Conservation (phyloP, 2,797 vertebrate species). For the Merluccius polli region DNA sequence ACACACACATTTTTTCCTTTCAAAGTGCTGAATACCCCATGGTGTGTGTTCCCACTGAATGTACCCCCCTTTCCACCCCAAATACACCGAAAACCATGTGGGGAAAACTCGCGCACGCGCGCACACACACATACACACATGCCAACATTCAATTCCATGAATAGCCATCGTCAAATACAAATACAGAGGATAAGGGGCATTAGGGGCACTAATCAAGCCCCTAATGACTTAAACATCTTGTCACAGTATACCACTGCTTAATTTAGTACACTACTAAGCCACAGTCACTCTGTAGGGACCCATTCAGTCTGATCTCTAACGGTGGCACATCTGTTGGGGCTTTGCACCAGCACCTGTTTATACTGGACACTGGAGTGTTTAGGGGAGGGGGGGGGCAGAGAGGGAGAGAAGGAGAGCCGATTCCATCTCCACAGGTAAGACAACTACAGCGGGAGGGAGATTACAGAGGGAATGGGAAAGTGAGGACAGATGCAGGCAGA, state of each 20-base stretch:
- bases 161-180: not conserved
- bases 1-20: not conserved
- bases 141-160: not conserved
- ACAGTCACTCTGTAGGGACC: slow-evolving; percentile 28
- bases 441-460: not conserved
- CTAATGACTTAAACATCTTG: slow-evolving; percentile 19
- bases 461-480: slow-evolving; percentile 20
- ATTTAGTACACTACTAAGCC: slow-evolving; percentile 17
- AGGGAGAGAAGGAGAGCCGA: not conserved
- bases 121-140: too few relatives aligned
- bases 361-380: slow-evolving; percentile 41
- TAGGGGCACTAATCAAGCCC: slow-evolving; percentile 15
- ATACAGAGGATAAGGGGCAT: not conserved
- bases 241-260: not conserved
- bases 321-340: slow-evolving; percentile 26
- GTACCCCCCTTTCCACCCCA: too few relatives aligned
- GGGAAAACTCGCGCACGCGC: not conserved
- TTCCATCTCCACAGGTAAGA: not conserved
- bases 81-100: not conserved
- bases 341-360: slow-evolving; percentile 47
- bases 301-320: slow-evolving; percentile 36
- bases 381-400: slow-evolving; percentile 7
- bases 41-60: not conserved
- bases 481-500: slow-evolving; percentile 22
- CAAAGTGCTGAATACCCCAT: not conserved